Evolutionary conservation across 2,888 invertebrate genomes (phyloP).

Genomic region (Acholoe squamosa): DNA sequence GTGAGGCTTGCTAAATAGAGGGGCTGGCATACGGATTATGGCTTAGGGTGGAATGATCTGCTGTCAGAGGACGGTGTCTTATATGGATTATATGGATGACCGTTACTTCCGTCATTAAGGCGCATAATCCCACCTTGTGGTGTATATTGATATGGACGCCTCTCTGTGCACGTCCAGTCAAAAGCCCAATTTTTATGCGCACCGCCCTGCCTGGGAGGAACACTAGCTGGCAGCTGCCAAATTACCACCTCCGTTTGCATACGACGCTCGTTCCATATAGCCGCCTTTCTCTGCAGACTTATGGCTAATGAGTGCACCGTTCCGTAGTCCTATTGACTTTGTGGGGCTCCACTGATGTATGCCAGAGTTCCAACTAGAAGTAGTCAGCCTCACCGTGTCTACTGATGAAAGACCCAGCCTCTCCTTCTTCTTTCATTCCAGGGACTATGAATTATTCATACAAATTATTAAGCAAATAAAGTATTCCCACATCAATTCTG

Average conservation of each 20-base stretch:
- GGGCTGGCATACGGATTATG: neutral
- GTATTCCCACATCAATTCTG: neutral
- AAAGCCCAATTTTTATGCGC: conserved; percentile 31
- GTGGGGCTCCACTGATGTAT: conserved; percentile 21
- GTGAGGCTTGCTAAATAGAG: neutral
- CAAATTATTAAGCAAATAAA: conserved; percentile 51
- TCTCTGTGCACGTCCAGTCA: neutral
- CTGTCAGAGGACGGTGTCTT: conserved; percentile 5
- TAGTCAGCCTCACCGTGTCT: neutral
- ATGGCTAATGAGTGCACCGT: conserved; percentile 26
- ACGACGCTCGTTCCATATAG: conserved; percentile 4
- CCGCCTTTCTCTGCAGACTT: conserved; percentile 32
- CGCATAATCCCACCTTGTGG: conserved; percentile 31
- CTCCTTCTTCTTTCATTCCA: neutral
- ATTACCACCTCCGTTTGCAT: conserved; percentile 48
- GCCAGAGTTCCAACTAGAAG: conserved; percentile 32
- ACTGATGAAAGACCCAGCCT: conserved; percentile 19
- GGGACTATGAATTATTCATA: conserved; percentile 41
- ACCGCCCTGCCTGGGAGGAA: conserved; percentile 17
- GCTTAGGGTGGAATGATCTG: neutral
- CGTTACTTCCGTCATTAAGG: conserved; percentile 38
- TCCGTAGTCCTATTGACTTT: conserved; percentile 47
- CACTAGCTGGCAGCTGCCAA: conserved; percentile 12
- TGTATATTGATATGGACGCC: conserved; percentile 5
- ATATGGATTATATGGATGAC: conserved; percentile 28